A percentile compares a stretch with the other conserved stretches of the same genome.
These are phyloP conservation scores for Tetranychus piercei DNA, from an alignment of 2,888 invertebrate genomes.

Conservation along the genomic window DNA sequence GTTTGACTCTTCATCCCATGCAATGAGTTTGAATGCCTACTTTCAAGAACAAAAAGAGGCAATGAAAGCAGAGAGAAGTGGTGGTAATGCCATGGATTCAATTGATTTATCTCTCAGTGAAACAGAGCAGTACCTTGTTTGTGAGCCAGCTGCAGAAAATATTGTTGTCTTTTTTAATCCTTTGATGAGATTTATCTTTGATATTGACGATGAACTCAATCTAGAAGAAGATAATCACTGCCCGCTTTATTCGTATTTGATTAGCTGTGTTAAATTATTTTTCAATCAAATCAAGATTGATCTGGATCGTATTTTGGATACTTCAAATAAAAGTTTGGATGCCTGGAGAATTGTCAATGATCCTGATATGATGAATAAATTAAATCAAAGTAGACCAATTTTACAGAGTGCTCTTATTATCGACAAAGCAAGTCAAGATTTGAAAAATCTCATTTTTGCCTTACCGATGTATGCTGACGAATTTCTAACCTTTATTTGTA, in stretches of 20 bases:
- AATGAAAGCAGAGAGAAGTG: constrained; percentile 14
- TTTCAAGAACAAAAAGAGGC: constrained; percentile 36
- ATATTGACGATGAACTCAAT: constrained; percentile 15
- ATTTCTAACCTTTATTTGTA: constrained; percentile 51
- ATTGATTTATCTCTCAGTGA: constrained; percentile 21
- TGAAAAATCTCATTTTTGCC: constrained; percentile 48
- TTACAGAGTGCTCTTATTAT: constrained; percentile 52
- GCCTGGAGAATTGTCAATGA: constrained; percentile 59
- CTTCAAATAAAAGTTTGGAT: constrained; percentile 51
- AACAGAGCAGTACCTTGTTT: constrained; percentile 47
- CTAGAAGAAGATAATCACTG: constrained; percentile 40
- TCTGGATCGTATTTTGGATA: constrained; percentile 46
- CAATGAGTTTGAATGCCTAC: constrained; percentile 39
- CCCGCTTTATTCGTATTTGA: constrained; percentile 65
- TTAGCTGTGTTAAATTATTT: constrained; percentile 65
- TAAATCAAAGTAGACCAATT: constrained; percentile 46
- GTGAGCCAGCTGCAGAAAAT: constrained; percentile 40
- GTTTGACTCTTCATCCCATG: constrained; percentile 48
- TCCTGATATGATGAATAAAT: constrained; percentile 46
- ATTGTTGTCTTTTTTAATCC: constrained; percentile 58
- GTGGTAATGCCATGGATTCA: constrained; percentile 12
- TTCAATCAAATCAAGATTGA: constrained; percentile 52
- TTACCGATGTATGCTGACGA: constrained; percentile 55
- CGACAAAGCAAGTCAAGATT: constrained; percentile 47
- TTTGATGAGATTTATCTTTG: constrained; percentile 59